Evolutionary conservation across 1,140 invertebrate genomes (phyloP).

Genomic region (Centruroides sculpturatus): DNA sequence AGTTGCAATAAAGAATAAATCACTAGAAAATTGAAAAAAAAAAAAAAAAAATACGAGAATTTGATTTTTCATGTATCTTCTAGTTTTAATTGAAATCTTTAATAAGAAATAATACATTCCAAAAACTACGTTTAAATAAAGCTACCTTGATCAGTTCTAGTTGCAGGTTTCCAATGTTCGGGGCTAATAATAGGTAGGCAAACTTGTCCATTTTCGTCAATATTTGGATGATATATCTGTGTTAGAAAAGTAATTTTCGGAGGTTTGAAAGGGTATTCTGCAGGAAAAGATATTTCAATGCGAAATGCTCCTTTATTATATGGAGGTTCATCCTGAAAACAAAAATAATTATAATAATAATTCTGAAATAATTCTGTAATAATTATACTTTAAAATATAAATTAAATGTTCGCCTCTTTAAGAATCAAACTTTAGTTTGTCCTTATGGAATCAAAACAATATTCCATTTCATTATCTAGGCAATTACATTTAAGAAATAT

Average conservation of each 20-base stretch:
- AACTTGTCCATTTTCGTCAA: constrained; percentile 97
- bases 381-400: background rate
- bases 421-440: too few relatives aligned
- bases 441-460: too few relatives aligned
- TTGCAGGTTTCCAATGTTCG: constrained; percentile 99
- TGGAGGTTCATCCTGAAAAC: constrained; percentile 75
- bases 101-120: too few relatives aligned
- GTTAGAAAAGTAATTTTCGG: constrained; percentile 98
- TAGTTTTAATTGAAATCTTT: too few relatives aligned
- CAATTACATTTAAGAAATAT: too few relatives aligned
- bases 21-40: constrained; percentile 46
- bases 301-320: constrained; percentile 98
- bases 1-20: constrained; percentile 88
- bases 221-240: constrained; percentile 99
- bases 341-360: constrained; percentile 1
- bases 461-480: too few relatives aligned
- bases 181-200: constrained; percentile 94
- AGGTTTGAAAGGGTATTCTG: constrained; percentile 98
- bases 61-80: too few relatives aligned
- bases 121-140: too few relatives aligned
- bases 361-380: background rate
- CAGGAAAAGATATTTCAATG: constrained; percentile 96
- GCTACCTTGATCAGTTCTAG: constrained; percentile 93
- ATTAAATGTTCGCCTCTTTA: background rate
- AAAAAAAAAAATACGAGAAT: too few relatives aligned